phyloP scores from a whole-genome alignment of 2,113 vertebrate species.

The Scophthalmus maximus region DNA sequence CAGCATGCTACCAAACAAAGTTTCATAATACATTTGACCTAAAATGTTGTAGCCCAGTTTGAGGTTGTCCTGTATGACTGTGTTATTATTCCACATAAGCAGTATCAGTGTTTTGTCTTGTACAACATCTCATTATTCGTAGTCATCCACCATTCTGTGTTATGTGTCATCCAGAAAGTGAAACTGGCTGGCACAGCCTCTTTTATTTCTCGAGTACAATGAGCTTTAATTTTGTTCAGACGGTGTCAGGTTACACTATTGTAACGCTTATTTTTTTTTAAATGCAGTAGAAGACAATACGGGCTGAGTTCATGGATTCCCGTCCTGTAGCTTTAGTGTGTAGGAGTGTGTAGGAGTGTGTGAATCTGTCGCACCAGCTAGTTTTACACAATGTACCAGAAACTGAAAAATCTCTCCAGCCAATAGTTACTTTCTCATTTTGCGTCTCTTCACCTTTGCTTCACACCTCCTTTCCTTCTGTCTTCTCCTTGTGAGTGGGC shows the following conservation, averaged over 20 bases:
- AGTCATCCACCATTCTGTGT: not conserved
- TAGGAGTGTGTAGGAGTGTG: slow-evolving; percentile 32
- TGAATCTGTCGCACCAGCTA: not conserved
- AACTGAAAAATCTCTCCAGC: slow-evolving; percentile 28
- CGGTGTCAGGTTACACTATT: slow-evolving; percentile 51
- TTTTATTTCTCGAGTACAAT: slow-evolving; percentile 38
- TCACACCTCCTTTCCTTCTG: slow-evolving; percentile 31
- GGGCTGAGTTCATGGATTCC: slow-evolving; percentile 36
- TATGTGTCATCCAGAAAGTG: slow-evolving; percentile 19
- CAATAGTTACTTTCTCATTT: slow-evolving; percentile 28
- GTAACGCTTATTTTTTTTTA: slow-evolving; percentile 33
- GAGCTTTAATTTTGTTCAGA: slow-evolving; percentile 17
- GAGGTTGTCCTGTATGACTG: not conserved
- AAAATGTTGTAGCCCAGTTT: not conserved
- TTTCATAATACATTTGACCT: not conserved
- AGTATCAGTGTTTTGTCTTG: not conserved
- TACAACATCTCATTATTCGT: not conserved
- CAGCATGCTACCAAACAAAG: not conserved
- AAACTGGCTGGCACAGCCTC: slow-evolving; percentile 20
- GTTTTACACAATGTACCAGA: slow-evolving; percentile 32
- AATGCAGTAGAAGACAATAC: slow-evolving; percentile 39
- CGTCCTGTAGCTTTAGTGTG: slow-evolving; percentile 23
- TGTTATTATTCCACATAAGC: not conserved
- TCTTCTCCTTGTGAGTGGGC: slow-evolving; percentile 30
- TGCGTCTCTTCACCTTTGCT: slow-evolving; percentile 33